phyloP scores from a whole-genome alignment of 1,140 invertebrate genomes.

The Helicoverpa zea region DNA sequence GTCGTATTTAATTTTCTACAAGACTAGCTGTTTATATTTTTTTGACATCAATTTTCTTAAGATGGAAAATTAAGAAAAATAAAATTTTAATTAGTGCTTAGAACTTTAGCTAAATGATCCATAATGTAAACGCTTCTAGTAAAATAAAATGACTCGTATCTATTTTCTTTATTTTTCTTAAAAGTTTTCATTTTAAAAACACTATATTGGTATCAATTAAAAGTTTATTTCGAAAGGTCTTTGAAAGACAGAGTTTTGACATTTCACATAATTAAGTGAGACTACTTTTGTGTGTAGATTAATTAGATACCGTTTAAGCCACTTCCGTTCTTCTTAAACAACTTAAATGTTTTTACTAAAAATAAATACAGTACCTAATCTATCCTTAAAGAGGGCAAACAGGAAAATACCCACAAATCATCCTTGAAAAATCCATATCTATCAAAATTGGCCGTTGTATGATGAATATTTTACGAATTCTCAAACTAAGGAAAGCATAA shows the following conservation, averaged over 20 bases:
- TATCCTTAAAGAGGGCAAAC: constrained; percentile 22
- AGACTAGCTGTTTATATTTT: constrained; percentile 17
- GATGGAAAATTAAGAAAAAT: too few relatives aligned
- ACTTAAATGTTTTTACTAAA: too few relatives aligned
- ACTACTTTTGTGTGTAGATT: too few relatives aligned
- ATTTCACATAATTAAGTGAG: neutral
- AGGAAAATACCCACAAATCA: constrained; percentile 33
- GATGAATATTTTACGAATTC: too few relatives aligned
- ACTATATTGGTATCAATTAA: neutral
- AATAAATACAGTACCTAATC: neutral
- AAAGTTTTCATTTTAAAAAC: neutral
- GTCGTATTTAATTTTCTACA: neutral
- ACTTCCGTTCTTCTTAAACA: too few relatives aligned
- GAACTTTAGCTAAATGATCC: neutral
- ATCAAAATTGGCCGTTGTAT: too few relatives aligned
- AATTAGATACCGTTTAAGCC: too few relatives aligned
- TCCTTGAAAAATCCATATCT: too few relatives aligned
- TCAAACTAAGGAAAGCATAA: too few relatives aligned
- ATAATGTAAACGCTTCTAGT: neutral
- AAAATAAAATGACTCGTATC: neutral
- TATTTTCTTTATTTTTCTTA: neutral
- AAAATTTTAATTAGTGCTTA: too few relatives aligned
- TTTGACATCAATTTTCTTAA: neutral
- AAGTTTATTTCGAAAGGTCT: neutral
- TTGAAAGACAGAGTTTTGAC: neutral